phyloP scores from a whole-genome alignment of 2,797 vertebrate genomes.

The Tamandua tetradactyla region DNA sequence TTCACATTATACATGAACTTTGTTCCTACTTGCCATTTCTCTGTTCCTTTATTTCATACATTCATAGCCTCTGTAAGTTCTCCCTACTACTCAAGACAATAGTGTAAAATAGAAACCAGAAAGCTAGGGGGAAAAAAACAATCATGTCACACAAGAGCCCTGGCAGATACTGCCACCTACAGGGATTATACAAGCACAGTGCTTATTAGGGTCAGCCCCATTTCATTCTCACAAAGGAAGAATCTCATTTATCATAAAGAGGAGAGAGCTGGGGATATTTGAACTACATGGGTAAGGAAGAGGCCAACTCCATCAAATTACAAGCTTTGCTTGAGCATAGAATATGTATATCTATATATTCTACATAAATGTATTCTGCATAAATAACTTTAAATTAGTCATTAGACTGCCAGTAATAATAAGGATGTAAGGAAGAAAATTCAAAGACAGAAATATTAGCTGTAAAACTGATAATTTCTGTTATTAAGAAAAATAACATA shows the following conservation, averaged over 20 bases:
- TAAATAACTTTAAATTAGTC: not conserved
- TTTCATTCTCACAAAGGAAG: not conserved
- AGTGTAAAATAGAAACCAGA: not conserved
- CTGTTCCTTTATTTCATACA: not conserved
- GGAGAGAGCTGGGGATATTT: not conserved
- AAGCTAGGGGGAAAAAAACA: not conserved
- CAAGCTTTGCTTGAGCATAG: not conserved
- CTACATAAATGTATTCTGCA: too few species aligned
- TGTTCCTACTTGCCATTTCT: not conserved
- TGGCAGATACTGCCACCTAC: slow-evolving; percentile 70
- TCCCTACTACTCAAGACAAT: not conserved
- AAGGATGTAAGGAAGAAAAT: not conserved
- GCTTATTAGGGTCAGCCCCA: not conserved
- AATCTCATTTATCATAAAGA: not conserved
- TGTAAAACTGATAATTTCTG: not conserved
- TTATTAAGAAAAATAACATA: not conserved
- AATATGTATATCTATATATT: not conserved
- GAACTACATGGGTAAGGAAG: not conserved
- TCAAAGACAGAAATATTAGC: not conserved
- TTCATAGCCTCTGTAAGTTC: not conserved
- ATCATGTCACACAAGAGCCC: not conserved
- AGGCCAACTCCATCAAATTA: not conserved
- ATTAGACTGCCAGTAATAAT: not conserved
- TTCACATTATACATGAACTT: not conserved
- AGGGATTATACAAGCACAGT: not conserved